Percentiles rank a stretch among this genome's conserved stretches.
Evolutionary conservation across 1,140 invertebrate species (phyloP).

Genomic region (Lamellibrachia luymesi): DNA sequence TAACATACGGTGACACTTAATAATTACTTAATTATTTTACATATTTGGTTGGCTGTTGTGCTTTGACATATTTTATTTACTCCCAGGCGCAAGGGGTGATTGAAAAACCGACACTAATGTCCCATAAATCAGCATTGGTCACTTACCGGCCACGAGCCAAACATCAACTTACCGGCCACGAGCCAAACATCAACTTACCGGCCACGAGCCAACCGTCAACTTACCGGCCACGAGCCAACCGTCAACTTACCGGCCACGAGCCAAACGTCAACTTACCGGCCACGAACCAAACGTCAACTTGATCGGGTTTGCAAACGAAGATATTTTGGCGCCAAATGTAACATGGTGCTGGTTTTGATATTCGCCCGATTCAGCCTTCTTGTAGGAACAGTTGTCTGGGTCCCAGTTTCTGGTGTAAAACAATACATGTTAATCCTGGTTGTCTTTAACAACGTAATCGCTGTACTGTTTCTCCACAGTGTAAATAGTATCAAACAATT

Average conservation of each 20-base stretch:
- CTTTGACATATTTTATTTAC: not conserved
- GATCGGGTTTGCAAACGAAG: not conserved
- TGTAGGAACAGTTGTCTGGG: not conserved
- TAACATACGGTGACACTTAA: not conserved
- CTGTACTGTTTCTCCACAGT: no score
- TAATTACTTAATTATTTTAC: not conserved
- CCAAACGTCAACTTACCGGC: not conserved
- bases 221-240: not conserved
- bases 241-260: not conserved
- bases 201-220: not conserved
- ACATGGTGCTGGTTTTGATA: not conserved
- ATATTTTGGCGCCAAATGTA: not conserved
- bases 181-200: not conserved
- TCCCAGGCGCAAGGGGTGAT: not conserved
- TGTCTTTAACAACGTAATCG: no score
- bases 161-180: not conserved
- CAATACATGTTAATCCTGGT: no score
- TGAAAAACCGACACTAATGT: not conserved
- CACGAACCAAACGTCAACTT: not conserved
- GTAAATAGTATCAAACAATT: no score
- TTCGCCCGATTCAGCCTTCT: not conserved
- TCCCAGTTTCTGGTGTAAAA: not conserved
- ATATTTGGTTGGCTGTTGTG: not conserved
- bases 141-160: not conserved
- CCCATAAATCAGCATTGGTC: not conserved